These are phyloP conservation scores for Tilapia sparmanii DNA, from an alignment of 2,113 vertebrate genomes.

Conservation along the genomic window DNA sequence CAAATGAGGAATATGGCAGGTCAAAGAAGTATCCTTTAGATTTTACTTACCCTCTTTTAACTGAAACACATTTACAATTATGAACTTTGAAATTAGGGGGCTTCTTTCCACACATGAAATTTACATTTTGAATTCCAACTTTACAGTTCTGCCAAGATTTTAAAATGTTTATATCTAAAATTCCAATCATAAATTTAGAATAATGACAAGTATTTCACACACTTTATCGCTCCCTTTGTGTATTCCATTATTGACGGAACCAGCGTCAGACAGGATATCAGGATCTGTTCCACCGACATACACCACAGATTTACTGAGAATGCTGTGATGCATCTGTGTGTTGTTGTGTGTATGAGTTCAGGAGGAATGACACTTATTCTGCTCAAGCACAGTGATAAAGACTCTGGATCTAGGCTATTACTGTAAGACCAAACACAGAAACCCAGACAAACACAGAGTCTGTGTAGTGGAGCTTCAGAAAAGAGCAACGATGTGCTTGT, in stretches of 20 bases:
- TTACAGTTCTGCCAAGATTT: background rate
- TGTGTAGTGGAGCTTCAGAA: background rate
- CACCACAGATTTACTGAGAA: background rate
- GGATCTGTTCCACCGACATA: background rate
- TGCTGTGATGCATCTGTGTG: background rate
- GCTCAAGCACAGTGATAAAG: background rate
- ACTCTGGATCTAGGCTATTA: slow-evolving; percentile 13
- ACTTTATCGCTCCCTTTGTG: background rate
- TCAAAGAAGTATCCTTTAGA: background rate
- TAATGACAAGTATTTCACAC: background rate
- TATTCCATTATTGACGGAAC: background rate
- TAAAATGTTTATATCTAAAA: background rate
- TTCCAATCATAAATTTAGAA: background rate
- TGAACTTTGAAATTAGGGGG: background rate
- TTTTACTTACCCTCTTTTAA: background rate
- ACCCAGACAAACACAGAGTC: background rate
- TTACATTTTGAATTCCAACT: background rate
- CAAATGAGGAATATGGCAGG: background rate
- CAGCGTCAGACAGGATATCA: background rate
- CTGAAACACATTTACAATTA: background rate
- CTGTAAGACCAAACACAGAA: slow-evolving; percentile 13
- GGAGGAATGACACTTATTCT: background rate
- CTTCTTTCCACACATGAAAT: background rate
- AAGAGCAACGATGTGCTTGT: background rate
- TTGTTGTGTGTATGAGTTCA: background rate